Conservation (phyloP, 2,113 vertebrate genomes). For the Leptobrachium ailaonicum region DNA sequence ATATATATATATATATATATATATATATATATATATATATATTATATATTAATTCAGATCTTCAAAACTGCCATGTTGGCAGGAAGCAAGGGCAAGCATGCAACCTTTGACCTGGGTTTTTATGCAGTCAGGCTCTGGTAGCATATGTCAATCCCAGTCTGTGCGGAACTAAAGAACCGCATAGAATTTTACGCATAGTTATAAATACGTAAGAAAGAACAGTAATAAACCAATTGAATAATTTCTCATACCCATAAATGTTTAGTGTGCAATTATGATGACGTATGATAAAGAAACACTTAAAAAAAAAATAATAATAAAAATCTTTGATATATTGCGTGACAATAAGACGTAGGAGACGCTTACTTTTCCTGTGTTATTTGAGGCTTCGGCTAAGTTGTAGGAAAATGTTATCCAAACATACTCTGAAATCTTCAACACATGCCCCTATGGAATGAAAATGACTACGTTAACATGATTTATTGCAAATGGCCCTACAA, state of each 20-base stretch:
- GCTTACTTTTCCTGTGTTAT: neutral
- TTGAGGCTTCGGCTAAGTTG: neutral
- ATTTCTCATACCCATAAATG: neutral
- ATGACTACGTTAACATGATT: constrained; percentile 76
- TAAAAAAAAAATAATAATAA: neutral
- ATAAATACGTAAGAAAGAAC: no score
- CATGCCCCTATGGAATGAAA: constrained; percentile 54
- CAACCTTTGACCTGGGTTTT: no score
- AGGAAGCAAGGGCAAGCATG: no score
- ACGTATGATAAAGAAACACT: neutral
- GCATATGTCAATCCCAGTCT: no score
- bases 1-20: no score
- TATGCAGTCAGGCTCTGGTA: no score
- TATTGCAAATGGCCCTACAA: constrained; percentile 75
- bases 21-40: no score
- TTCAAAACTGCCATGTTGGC: no score
- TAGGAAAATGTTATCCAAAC: constrained; percentile 31
- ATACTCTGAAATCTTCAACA: constrained; percentile 23
- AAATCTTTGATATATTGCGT: neutral
- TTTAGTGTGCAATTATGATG: neutral
- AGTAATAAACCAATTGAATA: neutral
- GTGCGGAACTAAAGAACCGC: no score
- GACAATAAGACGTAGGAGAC: neutral
- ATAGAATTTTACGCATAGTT: no score
- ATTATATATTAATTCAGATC: no score